Evolutionary conservation across 2,888 invertebrate genomes (phyloP).

Genomic region (Plusia festucae): DNA sequence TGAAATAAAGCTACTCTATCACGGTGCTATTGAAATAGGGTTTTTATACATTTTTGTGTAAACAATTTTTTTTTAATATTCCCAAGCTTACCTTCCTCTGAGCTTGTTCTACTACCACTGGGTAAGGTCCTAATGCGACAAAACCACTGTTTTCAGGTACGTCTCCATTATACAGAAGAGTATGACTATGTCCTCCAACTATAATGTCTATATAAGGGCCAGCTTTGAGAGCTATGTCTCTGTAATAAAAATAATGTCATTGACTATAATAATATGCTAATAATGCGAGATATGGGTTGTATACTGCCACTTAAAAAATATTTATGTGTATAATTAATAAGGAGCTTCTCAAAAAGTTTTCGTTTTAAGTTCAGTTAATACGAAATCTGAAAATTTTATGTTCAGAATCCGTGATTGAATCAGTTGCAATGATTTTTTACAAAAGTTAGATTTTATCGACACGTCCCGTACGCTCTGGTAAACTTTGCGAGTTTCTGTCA

Average conservation of each 20-base stretch:
- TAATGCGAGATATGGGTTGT: background rate
- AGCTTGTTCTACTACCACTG: constrained; percentile 90
- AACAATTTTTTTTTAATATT: background rate
- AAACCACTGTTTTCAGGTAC: constrained; percentile 86
- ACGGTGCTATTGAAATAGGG: background rate
- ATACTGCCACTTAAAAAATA: no score
- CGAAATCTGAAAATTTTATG: no score
- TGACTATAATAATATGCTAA: background rate
- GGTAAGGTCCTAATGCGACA: constrained; percentile 91
- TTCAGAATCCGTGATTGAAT: no score
- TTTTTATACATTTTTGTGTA: no score
- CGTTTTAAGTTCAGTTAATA: no score
- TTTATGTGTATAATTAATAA: no score
- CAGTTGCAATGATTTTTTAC: no score
- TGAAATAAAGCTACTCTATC: no score
- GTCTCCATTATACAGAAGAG: constrained; percentile 91
- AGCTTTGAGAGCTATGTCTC: constrained; percentile 91
- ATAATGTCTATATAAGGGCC: constrained; percentile 94
- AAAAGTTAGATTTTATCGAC: no score
- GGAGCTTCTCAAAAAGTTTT: no score
- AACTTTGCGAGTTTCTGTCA: no score
- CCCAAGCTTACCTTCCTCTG: constrained; percentile 66
- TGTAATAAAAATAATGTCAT: constrained; percentile 53
- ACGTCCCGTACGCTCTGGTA: no score
- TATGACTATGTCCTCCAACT: constrained; percentile 95